Conservation (phyloP, 2,888 invertebrate species). For the Aleiodes leptofemur region DNA sequence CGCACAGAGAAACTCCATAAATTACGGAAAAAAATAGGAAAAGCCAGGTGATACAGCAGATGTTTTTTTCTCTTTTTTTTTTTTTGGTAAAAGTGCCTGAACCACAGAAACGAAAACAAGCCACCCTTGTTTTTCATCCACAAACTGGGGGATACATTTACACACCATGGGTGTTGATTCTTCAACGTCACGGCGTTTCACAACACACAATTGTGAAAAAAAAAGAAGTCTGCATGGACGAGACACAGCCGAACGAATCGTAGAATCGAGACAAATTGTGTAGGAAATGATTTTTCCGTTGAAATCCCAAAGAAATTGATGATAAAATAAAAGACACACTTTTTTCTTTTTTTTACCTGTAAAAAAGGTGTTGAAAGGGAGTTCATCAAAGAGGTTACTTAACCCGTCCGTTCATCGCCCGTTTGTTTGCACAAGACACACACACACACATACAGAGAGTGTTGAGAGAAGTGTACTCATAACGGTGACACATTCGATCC, state of each 20-base stretch:
- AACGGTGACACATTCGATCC: slow-evolving; percentile 8
- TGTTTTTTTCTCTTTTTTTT: slow-evolving; percentile 59
- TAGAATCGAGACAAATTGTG: slow-evolving; percentile 35
- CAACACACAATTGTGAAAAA: slow-evolving; percentile 35
- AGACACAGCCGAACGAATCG: slow-evolving; percentile 27
- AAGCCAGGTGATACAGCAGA: slow-evolving; percentile 72
- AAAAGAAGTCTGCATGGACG: slow-evolving; percentile 38
- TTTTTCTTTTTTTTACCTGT: background rate
- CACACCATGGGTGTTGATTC: slow-evolving; percentile 13
- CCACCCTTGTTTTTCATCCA: slow-evolving; percentile 52
- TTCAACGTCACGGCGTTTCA: slow-evolving; percentile 40
- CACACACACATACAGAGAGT: background rate
- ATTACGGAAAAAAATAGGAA: slow-evolving; percentile 66
- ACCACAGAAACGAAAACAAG: slow-evolving; percentile 55
- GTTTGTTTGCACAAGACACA: slow-evolving; percentile 21
- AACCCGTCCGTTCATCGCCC: slow-evolving; percentile 26
- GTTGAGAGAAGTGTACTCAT: slow-evolving; percentile 2
- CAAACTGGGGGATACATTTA: background rate
- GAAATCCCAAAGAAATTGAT: background rate
- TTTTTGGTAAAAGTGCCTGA: slow-evolving; percentile 43
- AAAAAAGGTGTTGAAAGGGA: slow-evolving; percentile 33
- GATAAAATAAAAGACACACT: background rate
- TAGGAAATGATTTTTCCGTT: slow-evolving; percentile 26
- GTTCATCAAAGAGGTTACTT: slow-evolving; percentile 33
- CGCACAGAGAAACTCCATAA: slow-evolving; percentile 52